These are phyloP conservation scores for Anthoscopus minutus DNA, from an alignment of 2,113 vertebrate genomes.

Conservation along the genomic window DNA sequence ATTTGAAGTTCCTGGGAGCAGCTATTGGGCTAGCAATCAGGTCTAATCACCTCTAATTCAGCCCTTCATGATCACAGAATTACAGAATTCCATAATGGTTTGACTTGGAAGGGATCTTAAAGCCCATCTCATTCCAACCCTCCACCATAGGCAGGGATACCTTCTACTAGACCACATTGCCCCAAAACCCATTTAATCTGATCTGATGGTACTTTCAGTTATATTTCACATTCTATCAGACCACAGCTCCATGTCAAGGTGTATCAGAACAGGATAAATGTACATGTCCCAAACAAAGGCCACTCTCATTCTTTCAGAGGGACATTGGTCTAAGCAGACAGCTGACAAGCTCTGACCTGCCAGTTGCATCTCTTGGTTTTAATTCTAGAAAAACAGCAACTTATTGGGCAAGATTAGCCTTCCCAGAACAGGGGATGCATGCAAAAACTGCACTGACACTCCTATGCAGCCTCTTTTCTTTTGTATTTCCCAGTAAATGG, in stretches of 20 bases:
- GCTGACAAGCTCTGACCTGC: not conserved
- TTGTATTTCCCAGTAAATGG: slow-evolving; percentile 67
- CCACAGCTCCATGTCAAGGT: not conserved
- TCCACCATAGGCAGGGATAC: not conserved
- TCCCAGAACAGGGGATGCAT: not conserved
- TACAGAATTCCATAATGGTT: not conserved
- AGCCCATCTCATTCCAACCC: not conserved
- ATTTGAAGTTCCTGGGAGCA: not conserved
- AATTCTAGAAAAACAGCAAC: not conserved
- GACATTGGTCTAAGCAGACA: not conserved
- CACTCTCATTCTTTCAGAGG: not conserved
- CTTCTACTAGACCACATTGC: not conserved
- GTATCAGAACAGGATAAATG: not conserved
- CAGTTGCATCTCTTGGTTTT: not conserved
- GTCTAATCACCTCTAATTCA: not conserved
- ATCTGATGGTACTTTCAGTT: not conserved
- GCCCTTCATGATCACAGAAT: not conserved
- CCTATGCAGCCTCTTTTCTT: not conserved
- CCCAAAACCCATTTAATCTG: not conserved
- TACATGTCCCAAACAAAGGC: not conserved
- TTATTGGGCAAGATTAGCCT: not conserved
- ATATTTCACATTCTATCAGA: not conserved
- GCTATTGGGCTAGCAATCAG: not conserved
- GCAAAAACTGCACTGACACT: not conserved
- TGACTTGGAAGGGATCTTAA: not conserved